phyloP scores from a whole-genome alignment of 1,140 invertebrate genomes.

The Phymastichus coffea region DNA sequence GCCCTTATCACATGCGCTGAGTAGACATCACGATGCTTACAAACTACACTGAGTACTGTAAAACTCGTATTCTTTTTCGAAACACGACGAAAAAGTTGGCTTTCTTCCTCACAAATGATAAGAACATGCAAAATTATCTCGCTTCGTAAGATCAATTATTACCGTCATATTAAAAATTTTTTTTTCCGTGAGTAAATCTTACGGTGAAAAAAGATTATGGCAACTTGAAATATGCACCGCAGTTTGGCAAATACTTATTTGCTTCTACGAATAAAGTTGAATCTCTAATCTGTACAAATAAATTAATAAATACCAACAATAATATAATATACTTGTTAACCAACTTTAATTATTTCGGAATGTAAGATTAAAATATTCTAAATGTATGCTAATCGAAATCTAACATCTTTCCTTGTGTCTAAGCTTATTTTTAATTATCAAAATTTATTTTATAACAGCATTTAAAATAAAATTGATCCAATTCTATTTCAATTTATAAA shows the following conservation, averaged over 20 bases:
- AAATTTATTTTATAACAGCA: background rate
- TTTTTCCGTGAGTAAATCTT: background rate
- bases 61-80: slow-evolving; percentile 8
- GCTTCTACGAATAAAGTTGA: slow-evolving; percentile 9
- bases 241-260: slow-evolving; percentile 19
- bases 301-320: slow-evolving; percentile 23
- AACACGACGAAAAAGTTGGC: background rate
- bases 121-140: background rate
- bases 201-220: slow-evolving; percentile 2
- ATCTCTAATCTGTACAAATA: slow-evolving; percentile 23
- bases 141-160: no score
- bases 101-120: background rate
- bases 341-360: slow-evolving; percentile 15
- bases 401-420: background rate
- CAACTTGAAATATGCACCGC: slow-evolving; percentile 23
- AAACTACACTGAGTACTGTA: slow-evolving; percentile 11
- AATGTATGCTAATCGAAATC: background rate
- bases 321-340: slow-evolving; percentile 1
- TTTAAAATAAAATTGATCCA: background rate
- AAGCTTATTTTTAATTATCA: background rate
- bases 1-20: slow-evolving; percentile 22
- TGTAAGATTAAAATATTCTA: slow-evolving; percentile 17
- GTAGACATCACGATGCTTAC: slow-evolving; percentile 14
- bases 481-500: background rate
- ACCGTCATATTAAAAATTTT: no score